A percentile compares a stretch with the other conserved stretches of the same genome.
phyloP scores from a whole-genome alignment of 2,797 vertebrate species.

The Arctocebus calabarensis region DNA sequence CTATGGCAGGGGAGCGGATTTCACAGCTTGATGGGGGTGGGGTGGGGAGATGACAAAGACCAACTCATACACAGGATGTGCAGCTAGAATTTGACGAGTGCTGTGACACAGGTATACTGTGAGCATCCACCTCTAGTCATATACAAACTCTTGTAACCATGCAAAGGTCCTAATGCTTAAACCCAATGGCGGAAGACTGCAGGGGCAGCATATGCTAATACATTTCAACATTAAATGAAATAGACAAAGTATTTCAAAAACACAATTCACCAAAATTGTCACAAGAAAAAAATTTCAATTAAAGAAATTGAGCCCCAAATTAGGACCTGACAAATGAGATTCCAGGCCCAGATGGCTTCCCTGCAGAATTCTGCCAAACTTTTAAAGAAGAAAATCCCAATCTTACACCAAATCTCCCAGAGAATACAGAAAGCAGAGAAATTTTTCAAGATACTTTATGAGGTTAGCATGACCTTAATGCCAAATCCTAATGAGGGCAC shows the following conservation, averaged over 20 bases:
- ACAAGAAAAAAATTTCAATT: not conserved
- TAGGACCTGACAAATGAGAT: not conserved
- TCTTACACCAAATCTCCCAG: not conserved
- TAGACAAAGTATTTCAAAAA: not conserved
- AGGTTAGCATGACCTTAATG: not conserved
- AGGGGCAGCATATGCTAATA: not conserved
- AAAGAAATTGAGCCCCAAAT: conserved; percentile 8
- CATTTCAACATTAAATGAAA: not conserved
- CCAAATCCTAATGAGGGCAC: not conserved
- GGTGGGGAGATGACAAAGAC: not conserved
- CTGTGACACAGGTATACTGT: accelerated
- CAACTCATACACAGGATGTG: accelerated
- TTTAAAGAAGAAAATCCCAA: not conserved
- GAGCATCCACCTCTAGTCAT: accelerated
- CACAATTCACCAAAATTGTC: not conserved
- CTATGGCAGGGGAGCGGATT: accelerated
- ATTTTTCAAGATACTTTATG: not conserved
- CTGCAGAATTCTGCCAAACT: not conserved
- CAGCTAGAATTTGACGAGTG: accelerated
- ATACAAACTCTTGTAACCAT: accelerated
- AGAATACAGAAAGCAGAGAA: not conserved
- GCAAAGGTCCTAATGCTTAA: not conserved
- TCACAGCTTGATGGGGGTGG: not conserved
- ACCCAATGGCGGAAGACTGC: not conserved
- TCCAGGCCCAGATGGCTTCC: not conserved